Conservation (phyloP, 1,140 invertebrate genomes). For the Phymorhynchus buccinoides region DNA sequence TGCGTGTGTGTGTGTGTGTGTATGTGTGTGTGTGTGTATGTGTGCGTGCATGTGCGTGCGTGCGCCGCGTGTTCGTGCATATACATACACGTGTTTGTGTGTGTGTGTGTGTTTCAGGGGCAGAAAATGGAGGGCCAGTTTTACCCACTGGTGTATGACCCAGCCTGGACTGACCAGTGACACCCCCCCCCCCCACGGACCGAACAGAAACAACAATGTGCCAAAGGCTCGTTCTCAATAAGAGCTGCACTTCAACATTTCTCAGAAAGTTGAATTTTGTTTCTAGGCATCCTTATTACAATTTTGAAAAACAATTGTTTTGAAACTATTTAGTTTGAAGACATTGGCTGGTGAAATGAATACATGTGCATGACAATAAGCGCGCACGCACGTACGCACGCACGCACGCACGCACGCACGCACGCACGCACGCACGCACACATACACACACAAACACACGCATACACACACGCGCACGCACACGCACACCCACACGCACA, state of each 20-base stretch:
- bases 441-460: slow-evolving; percentile 37
- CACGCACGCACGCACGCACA: slow-evolving; percentile 23
- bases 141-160: slow-evolving; percentile 67
- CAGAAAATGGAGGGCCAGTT: slow-evolving; percentile 66
- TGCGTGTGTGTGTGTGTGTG: neutral
- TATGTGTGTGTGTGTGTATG: neutral
- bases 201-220: too few species aligned
- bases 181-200: too few species aligned
- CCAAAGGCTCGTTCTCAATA: neutral
- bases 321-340: neutral
- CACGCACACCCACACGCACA: neutral
- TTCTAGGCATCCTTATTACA: neutral
- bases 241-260: too few species aligned
- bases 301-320: neutral
- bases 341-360: neutral
- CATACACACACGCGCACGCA: neutral
- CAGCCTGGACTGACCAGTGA: slow-evolving; percentile 46
- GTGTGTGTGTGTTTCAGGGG: slow-evolving; percentile 56
- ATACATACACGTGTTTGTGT: neutral
- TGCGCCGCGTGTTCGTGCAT: neutral
- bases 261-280: neutral
- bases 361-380: neutral
- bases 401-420: slow-evolving; percentile 6
- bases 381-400: slow-evolving; percentile 4
- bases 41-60: neutral